Evolutionary conservation across 1,140 invertebrate species (phyloP).

Genomic region (Brachionus koreanus): DNA sequence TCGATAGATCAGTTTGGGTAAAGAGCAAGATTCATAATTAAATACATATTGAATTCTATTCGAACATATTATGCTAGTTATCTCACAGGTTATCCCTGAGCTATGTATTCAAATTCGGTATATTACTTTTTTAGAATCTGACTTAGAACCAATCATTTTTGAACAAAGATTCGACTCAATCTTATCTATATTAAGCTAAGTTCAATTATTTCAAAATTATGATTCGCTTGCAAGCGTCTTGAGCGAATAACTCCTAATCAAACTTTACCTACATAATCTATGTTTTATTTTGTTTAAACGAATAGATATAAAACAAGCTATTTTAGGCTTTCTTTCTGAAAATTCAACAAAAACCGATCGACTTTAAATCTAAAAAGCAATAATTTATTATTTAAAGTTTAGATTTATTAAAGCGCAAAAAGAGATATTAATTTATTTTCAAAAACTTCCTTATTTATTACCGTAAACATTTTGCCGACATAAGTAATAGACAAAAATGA

Average conservation of each 20-base stretch:
- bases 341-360: not conserved
- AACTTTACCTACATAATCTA: conserved; percentile 3
- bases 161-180: not conserved
- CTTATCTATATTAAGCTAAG: not conserved
- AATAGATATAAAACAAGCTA: conserved; percentile 3
- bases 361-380: not conserved
- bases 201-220: conserved; percentile 11
- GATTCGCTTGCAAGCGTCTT: conserved; percentile 2
- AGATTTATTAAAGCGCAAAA: not conserved
- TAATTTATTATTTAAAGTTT: not conserved
- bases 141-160: not conserved
- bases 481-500: conserved; percentile 12
- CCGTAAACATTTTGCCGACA: not conserved
- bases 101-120: not conserved
- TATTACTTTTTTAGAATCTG: not conserved
- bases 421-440: not conserved
- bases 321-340: not conserved
- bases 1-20: not conserved
- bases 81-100: not conserved
- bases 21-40: not conserved
- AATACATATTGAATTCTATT: not conserved
- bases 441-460: not conserved
- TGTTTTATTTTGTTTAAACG: not conserved
- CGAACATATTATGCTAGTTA: not conserved
- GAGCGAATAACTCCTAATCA: not conserved